Base-by-base conservation (phyloP, 2,888 invertebrate genomes). In the Lampropteryx suffumata region DNA sequence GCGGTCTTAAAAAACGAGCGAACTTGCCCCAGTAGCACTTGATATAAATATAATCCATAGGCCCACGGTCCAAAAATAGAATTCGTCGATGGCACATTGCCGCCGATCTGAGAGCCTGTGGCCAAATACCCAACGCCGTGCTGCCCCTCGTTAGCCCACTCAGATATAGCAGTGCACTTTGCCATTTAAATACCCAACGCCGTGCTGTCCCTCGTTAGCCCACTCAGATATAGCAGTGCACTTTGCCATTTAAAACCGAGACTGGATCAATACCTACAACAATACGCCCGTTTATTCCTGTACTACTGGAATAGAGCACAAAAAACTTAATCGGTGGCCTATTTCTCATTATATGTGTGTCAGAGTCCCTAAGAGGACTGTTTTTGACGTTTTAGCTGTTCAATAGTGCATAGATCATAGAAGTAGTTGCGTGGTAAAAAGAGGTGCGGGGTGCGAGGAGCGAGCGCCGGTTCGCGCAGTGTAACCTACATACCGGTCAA, bases 401-500 rank as follows among this genome's bases (percentile, higher is more conserved):
- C 78, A 84, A 85, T 85, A 86, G 79, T 84, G 85, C 86, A 85
- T 76, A 73, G 83, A 77, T 83, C 80, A 79, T 80, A 82, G 83
- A 79, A 78, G 84, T 81, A 83, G 86, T 73, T 84, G 82, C 80
- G 84, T 75, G 63, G 67, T 65, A 68, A 61, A 65, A 61, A 61
- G 43, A 50, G 61, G 59, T 54, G 65, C 41, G 59, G 49, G 58
- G 57, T 57, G 65, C 47, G 64, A 62, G 66, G 71, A 58, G 73
- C 63, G 72, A 63, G 73, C 74, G 81, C 71, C 73, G 79, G 82
- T 82, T 82, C 80, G 87, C 81, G 86, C 85, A 67, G 79, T 76
- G 84, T 89, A 88, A 89, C 90, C 90, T 88, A 90, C 84, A 90
- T 90, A 83, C 89, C 89, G 90, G 90, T 90, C 90, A 90, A 85